Evolutionary conservation across 2,888 invertebrate species (phyloP).

Genomic region (Drosophila ezoana): DNA sequence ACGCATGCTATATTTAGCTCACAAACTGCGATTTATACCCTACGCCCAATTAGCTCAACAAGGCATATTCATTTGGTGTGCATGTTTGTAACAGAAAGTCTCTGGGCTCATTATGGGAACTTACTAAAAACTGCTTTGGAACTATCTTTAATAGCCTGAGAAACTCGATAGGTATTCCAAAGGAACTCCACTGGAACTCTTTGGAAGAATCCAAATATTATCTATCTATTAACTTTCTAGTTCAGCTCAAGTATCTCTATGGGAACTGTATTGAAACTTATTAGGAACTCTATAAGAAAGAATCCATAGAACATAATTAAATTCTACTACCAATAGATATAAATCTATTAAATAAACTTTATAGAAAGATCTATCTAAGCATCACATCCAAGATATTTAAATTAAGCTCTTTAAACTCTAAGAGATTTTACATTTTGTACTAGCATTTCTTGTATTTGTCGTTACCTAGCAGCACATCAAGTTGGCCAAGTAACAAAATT

Average conservation of each 20-base stretch:
- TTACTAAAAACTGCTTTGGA: background rate
- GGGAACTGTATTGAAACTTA: background rate
- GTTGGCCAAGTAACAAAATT: conserved; percentile 25
- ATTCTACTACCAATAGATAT: too few species aligned
- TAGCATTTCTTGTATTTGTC: background rate
- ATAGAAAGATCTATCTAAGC: too few species aligned
- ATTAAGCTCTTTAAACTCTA: too few species aligned
- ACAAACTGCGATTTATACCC: conserved; percentile 34
- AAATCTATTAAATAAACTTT: too few species aligned
- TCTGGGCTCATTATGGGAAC: background rate
- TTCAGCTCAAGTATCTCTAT: too few species aligned
- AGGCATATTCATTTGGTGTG: background rate
- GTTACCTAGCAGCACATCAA: conserved; percentile 43
- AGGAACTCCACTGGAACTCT: too few species aligned
- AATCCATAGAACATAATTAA: too few species aligned
- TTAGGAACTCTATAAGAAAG: background rate
- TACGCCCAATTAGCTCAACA: background rate
- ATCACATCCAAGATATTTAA: too few species aligned
- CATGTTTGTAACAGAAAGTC: background rate
- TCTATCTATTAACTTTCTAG: too few species aligned
- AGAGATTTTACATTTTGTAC: background rate
- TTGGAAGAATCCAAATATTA: too few species aligned
- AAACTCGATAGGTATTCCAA: too few species aligned
- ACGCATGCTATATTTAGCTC: conserved; percentile 49
- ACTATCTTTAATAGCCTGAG: too few species aligned